Percentiles rank a stretch among this genome's conserved stretches.
phyloP scores from a whole-genome alignment of 2,113 vertebrate genomes.

The Potamarius usumacintae region DNA sequence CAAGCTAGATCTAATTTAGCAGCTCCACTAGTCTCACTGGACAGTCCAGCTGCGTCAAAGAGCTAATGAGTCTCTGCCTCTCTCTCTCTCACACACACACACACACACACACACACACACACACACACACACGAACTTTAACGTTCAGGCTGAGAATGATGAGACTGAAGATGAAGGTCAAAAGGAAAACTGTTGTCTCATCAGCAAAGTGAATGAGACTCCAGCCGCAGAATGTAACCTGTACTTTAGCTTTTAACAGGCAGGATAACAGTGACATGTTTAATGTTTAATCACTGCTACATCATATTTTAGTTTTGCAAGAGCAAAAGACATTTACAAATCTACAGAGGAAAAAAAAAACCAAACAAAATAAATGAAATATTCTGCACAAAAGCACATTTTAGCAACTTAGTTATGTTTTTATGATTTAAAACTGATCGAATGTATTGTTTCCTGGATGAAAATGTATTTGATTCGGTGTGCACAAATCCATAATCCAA shows the following conservation, averaged over 20 bases:
- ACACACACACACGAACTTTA: conserved; percentile 29
- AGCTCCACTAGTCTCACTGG: conserved; percentile 50
- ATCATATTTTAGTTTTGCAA: too few relatives aligned
- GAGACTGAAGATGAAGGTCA: conserved; percentile 29
- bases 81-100: conserved; percentile 5
- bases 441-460: neutral
- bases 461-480: neutral
- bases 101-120: conserved; percentile 17
- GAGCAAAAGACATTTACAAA: neutral
- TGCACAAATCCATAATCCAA: neutral
- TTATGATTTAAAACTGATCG: neutral
- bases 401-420: neutral
- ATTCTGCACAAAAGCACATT: neutral
- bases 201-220: neutral
- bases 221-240: neutral
- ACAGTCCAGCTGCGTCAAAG: conserved; percentile 56
- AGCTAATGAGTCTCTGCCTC: conserved; percentile 28
- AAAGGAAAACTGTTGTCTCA: conserved; percentile 9
- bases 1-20: conserved; percentile 55
- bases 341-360: neutral
- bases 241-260: neutral
- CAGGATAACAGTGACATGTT: neutral
- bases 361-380: neutral
- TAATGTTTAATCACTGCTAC: neutral
- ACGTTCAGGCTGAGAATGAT: conserved; percentile 8